phyloP scores from a whole-genome alignment of 2,113 vertebrate genomes.

The Ginglymostoma cirratum region DNA sequence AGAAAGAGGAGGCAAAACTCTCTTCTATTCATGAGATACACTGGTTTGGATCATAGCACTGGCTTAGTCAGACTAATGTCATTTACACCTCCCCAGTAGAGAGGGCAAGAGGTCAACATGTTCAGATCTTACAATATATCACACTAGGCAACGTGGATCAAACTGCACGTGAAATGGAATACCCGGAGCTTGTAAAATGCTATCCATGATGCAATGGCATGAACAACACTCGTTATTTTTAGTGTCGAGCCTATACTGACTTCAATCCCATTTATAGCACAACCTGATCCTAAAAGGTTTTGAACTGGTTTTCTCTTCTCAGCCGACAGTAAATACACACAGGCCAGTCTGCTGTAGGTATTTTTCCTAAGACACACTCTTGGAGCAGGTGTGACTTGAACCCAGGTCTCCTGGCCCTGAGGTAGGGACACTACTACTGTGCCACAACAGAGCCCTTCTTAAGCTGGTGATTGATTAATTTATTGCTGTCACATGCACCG shows the following conservation, averaged over 20 bases:
- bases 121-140: neutral
- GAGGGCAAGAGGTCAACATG: neutral
- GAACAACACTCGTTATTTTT: neutral
- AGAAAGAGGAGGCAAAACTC: no score
- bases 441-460: no score
- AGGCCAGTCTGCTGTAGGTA: neutral
- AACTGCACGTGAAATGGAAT: neutral
- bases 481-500: no score
- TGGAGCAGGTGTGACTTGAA: no score
- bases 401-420: no score
- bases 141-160: neutral
- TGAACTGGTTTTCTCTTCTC: neutral
- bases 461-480: no score
- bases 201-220: neutral
- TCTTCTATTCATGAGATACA: no score
- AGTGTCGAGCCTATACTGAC: neutral
- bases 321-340: neutral
- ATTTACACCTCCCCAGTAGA: neutral
- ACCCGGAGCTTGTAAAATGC: neutral
- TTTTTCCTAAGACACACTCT: no score
- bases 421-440: no score
- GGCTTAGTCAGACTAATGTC: neutral
- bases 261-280: neutral
- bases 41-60: no score
- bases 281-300: neutral